Evolutionary conservation across 2,888 invertebrate species (phyloP).

Genomic region (Phortica okadai): DNA sequence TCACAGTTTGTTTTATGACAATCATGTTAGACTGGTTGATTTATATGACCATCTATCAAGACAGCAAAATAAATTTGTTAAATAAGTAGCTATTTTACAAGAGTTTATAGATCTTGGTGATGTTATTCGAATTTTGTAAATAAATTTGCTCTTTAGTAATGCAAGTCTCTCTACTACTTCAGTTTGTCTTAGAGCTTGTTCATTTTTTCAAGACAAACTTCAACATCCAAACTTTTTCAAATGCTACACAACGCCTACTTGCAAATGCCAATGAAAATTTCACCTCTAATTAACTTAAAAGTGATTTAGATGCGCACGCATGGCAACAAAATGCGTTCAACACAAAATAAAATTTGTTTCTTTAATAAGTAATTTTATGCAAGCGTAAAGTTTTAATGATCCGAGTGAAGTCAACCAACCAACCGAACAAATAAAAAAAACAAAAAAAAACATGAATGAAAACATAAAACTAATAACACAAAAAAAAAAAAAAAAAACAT

Average conservation of each 20-base stretch:
- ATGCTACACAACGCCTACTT: constrained; percentile 18
- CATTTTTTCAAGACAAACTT: too few relatives aligned
- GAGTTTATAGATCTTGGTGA: not conserved
- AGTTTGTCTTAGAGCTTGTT: not conserved
- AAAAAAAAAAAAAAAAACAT: not conserved
- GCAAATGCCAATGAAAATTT: constrained; percentile 9
- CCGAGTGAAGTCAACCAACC: not conserved
- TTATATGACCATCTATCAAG: too few relatives aligned
- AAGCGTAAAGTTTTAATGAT: constrained; percentile 51
- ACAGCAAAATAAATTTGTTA: too few relatives aligned
- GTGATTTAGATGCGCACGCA: constrained; percentile 11
- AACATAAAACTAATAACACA: not conserved
- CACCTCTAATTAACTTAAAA: constrained; percentile 19
- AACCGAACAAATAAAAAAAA: not conserved
- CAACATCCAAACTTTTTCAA: not conserved
- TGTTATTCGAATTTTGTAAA: not conserved
- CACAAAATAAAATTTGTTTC: not conserved
- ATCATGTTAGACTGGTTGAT: too few relatives aligned
- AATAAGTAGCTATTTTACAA: not conserved
- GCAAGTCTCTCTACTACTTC: not conserved
- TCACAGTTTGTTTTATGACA: too few relatives aligned
- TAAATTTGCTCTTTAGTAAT: too few relatives aligned
- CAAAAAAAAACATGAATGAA: constrained; percentile 39
- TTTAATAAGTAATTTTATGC: constrained; percentile 23
- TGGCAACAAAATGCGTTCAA: constrained; percentile 4